Evolutionary conservation across 2,113 vertebrate species (phyloP).

Genomic region (Muntiacus reevesi): DNA sequence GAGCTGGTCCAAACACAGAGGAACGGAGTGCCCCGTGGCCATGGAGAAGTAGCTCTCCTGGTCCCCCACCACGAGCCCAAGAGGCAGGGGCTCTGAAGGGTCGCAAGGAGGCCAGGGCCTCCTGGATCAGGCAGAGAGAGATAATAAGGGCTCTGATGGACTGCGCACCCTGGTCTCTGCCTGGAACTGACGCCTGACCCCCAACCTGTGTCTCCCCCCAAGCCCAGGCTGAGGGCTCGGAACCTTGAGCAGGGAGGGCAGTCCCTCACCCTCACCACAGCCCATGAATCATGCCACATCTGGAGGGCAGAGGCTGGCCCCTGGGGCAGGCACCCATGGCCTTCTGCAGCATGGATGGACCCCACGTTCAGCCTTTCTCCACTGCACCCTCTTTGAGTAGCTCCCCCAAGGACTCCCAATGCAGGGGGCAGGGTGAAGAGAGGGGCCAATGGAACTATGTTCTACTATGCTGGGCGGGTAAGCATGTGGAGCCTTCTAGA

Average conservation of each 20-base stretch:
- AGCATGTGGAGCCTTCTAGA: background rate
- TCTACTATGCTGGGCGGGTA: background rate
- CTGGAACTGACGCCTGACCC: background rate
- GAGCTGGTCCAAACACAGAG: fast-evolving
- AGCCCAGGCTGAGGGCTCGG: background rate
- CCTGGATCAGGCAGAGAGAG: background rate
- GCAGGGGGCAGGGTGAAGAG: no score
- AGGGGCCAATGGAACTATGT: background rate
- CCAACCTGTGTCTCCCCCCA: background rate
- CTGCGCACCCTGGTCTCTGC: background rate
- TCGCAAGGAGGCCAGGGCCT: background rate
- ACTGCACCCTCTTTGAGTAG: background rate
- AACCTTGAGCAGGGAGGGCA: background rate
- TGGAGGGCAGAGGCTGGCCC: background rate
- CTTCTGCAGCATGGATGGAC: background rate
- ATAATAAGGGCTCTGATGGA: background rate
- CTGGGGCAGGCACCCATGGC: background rate
- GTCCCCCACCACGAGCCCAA: background rate
- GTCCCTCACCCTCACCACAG: background rate
- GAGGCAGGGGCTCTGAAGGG: background rate
- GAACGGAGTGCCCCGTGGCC: background rate
- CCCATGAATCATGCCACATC: background rate
- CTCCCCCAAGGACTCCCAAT: background rate
- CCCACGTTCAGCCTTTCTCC: background rate
- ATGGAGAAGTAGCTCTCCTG: background rate